Conservation (phyloP, 2,888 invertebrate species). For the Tetragnatha montana region DNA sequence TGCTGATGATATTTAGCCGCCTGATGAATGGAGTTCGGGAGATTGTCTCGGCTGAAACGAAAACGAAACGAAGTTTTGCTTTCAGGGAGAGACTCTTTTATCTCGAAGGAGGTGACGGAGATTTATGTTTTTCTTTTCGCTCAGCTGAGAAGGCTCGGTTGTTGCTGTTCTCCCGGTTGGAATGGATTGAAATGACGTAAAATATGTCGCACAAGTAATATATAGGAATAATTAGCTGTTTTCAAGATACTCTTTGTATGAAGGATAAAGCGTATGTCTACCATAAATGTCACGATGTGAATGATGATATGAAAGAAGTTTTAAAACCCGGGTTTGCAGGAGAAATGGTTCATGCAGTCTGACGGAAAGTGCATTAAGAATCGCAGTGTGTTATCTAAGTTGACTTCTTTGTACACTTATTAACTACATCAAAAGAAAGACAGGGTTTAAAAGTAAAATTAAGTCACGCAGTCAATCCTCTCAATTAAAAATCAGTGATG, state of each 20-base stretch:
- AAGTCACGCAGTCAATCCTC: no score
- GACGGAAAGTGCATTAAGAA: no score
- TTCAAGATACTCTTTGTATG: neutral
- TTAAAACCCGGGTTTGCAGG: no score
- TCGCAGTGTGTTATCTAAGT: no score
- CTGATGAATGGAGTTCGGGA: slow-evolving; percentile 43
- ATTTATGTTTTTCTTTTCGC: slow-evolving; percentile 2
- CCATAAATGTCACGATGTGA: no score
- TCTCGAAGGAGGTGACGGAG: slow-evolving; percentile 14
- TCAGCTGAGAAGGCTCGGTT: neutral
- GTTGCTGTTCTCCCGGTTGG: neutral
- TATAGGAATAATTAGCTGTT: neutral
- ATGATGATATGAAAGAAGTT: no score
- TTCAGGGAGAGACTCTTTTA: slow-evolving; percentile 13
- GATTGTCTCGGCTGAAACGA: slow-evolving; percentile 12
- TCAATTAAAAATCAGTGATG: no score
- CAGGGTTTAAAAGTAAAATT: no score
- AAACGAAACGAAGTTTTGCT: slow-evolving; percentile 42
- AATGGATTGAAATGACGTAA: neutral
- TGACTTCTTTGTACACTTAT: no score
- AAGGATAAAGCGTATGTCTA: neutral
- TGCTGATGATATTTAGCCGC: slow-evolving; percentile 32
- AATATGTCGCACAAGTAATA: neutral
- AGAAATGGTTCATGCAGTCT: no score
- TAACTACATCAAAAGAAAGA: no score